Base-by-base conservation (phyloP, 2,797 vertebrate genomes). In the Pseudopleuronectes americanus region DNA sequence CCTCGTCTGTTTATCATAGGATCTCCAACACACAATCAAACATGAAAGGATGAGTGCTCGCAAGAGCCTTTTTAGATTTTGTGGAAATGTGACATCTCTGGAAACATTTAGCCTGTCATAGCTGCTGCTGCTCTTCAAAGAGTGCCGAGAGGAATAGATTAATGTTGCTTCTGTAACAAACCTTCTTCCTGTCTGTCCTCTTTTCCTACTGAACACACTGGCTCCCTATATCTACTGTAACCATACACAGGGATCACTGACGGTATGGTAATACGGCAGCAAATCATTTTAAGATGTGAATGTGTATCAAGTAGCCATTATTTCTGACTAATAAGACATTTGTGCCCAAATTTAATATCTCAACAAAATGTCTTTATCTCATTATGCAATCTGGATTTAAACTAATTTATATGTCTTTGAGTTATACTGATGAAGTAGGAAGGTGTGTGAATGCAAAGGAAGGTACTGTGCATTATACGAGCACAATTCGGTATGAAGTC, bases 81-180 rank as follows among this genome's bases (percentile, higher is more conserved):
- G 91, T 93, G 93, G 93, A 94, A 94, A 95, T 94, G 93, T 95
- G 92, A 93, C 93, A 93, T 94, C 92, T 94, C 94, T 95, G 94
- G 94, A 94, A 94, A 90, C 92, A 89, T 94, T 95, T 95, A 95
- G 90, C 81, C 90, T 92, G 92, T 94, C 92, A 93, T 92, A 91
- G 92, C 90, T 79, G 89, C 89, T 79, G 83, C 89, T 80, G 85
- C 87, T 91, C 91, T 93, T 94, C 91, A 93, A 95, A 93, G 93
- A 87, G 88, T 58, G 55, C 79, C 45, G 79, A 93, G 92, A 94
- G 91, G 90, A 94, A 90, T 91, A 89, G 93, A 94, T 93, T 93
- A 93, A 93, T 93, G 91, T 92, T 92, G 91, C 92, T 92, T 92
- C 92, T 93, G 92, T 91, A 92, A 90, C 91, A 89, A 92, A 92